Base-by-base conservation (phyloP, 2,797 vertebrate genomes). In the Lophotriccus pileatus region DNA sequence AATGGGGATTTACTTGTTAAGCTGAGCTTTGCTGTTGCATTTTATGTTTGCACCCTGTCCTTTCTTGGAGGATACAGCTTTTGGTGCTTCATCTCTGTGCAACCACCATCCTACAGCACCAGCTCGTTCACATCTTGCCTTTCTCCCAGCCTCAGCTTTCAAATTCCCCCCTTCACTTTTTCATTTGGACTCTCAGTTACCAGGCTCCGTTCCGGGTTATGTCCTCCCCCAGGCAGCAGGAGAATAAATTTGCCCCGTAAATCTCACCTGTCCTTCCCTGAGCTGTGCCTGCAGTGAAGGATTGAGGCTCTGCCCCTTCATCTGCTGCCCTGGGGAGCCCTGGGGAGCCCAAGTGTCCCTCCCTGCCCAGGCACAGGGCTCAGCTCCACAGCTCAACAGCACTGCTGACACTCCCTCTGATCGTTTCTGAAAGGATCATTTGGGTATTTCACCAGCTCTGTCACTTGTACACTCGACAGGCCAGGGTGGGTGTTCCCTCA, bases 41-140 rank as follows among this genome's bases (percentile, higher is more conserved):
- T 88, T 56, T n/a, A 3, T 59, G 11, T 34, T 60, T 74, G 46
- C 25, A 68, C 20, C 15, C 22, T 66, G 8, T 34, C 47, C 41
- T 75, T 62, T 24, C 43, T n/a, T 53, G 15, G 47, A 32, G 23
- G 13, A 30, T 41, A 14, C 5, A 32, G n/a, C 1, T 0, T 3
- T 24, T 39, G 55, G 21, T 69, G 32, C 37, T 34, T 60, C 10
- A 50, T 24, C 24, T 19, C 27, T 46, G 36, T 24, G 55, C 37
- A 52, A 58, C 30, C 50, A 49, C 41, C 14, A 2, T 39, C 30
- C 52, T 36, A 47, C n/a, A 39, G 22, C 7, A 6, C 1, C 2
- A 10, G 20, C 20, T 66, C 7, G 2, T 47, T 43, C 5, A 0
- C 0, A 2, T 14, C 43, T 67, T 73, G 73, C 69, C 37, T 73